phyloP scores from a whole-genome alignment of 2,113 vertebrate genomes.

The Setophaga petechia region DNA sequence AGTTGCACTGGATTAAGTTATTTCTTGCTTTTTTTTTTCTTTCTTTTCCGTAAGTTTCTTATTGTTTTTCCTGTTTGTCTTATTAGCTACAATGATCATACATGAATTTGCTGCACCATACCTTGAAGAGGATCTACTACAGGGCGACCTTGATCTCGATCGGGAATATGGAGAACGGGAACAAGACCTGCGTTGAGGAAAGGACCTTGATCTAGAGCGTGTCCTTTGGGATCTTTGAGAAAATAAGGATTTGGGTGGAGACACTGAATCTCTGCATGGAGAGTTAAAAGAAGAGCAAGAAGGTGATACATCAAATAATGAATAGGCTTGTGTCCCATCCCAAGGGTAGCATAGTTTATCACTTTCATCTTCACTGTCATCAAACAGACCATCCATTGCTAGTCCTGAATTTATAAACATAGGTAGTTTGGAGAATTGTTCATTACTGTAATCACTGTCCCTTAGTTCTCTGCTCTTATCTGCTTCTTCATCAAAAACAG shows the following conservation, averaged over 20 bases:
- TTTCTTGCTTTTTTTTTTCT: background rate
- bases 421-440: conserved; percentile 85
- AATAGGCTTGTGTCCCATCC: conserved; percentile 92
- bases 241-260: conserved; percentile 89
- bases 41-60: background rate
- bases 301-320: conserved; percentile 92
- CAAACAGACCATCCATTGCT: conserved; percentile 87
- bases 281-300: conserved; percentile 94
- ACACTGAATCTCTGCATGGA: conserved; percentile 91
- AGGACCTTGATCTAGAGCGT: conserved; percentile 81
- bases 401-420: conserved; percentile 91
- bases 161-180: conserved; percentile 89
- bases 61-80: background rate
- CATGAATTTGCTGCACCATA: conserved; percentile 66
- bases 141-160: conserved; percentile 92
- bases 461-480: conserved; percentile 77
- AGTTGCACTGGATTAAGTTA: background rate
- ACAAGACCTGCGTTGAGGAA: conserved; percentile 85
- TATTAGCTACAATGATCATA: background rate
- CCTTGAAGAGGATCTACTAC: conserved; percentile 91
- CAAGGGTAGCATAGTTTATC: conserved; percentile 91
- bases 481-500: conserved; percentile 83
- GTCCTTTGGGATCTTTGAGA: conserved; percentile 88
- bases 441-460: conserved; percentile 80
- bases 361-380: conserved; percentile 89